phyloP scores from a whole-genome alignment of 2,888 invertebrate species.

The Thumatha senex region DNA sequence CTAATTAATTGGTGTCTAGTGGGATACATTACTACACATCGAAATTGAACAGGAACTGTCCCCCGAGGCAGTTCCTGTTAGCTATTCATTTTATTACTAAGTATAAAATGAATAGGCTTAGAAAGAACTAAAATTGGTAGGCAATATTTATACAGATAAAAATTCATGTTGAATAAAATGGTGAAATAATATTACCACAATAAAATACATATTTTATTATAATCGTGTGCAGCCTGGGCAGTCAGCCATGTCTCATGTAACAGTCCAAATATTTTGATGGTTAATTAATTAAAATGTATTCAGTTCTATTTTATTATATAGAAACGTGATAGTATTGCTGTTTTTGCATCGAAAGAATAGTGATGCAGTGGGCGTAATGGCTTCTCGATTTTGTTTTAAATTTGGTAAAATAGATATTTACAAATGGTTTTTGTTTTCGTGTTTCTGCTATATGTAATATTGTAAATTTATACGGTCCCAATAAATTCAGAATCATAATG shows the following conservation, averaged over 20 bases:
- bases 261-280: slow-evolving; percentile 17
- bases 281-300: slow-evolving; percentile 34
- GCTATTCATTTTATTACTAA: too few species aligned
- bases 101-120: too few species aligned
- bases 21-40: too few species aligned
- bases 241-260: slow-evolving; percentile 18
- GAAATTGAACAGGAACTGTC: too few species aligned
- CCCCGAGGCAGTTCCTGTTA: too few species aligned
- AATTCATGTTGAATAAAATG: too few species aligned
- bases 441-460: background rate
- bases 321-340: slow-evolving; percentile 11
- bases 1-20: too few species aligned
- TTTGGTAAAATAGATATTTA: slow-evolving; percentile 16
- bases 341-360: slow-evolving; percentile 18
- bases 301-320: slow-evolving; percentile 18
- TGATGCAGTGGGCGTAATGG: slow-evolving; percentile 18
- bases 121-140: slow-evolving; percentile 10
- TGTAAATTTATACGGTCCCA: background rate
- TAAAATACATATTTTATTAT: slow-evolving; percentile 21
- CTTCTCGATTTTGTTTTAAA: slow-evolving; percentile 19
- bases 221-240: slow-evolving; percentile 10
- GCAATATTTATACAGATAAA: too few species aligned
- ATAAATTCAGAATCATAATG: background rate
- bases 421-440: slow-evolving; percentile 6
- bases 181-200: too few species aligned